Evolutionary conservation across 2,888 invertebrate genomes (phyloP).

Genomic region (Nasonia oneida): DNA sequence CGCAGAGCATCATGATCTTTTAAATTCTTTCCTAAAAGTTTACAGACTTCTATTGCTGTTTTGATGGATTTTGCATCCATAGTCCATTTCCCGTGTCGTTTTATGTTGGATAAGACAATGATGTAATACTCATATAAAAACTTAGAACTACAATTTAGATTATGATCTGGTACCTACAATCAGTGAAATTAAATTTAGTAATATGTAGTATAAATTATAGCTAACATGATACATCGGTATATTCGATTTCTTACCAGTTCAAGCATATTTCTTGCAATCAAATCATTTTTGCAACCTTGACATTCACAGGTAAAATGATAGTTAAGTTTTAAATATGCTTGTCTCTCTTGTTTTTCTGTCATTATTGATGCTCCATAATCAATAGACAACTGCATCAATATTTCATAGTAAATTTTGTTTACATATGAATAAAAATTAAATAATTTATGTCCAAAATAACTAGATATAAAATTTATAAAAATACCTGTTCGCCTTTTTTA

Average conservation of each 20-base stretch:
- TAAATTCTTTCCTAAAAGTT: background rate
- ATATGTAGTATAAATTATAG: background rate
- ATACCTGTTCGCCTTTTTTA: too few relatives aligned
- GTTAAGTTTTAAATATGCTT: background rate
- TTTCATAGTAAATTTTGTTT: background rate
- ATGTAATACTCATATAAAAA: background rate
- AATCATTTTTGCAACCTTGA: background rate
- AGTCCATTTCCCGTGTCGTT: background rate
- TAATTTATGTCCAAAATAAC: too few relatives aligned
- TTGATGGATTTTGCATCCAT: background rate
- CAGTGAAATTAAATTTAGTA: background rate
- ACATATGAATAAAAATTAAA: background rate
- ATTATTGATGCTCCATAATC: background rate
- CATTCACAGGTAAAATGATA: background rate
- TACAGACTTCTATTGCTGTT: background rate
- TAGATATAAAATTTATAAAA: too few relatives aligned
- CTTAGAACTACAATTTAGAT: background rate
- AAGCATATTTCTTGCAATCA: background rate
- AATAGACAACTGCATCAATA: slow-evolving; percentile 42
- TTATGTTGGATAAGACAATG: background rate
- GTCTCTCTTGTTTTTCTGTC: background rate
- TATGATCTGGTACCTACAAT: background rate
- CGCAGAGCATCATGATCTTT: background rate
- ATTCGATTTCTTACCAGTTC: background rate
- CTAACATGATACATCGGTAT: background rate